These are phyloP conservation scores for Trigoniulus corallinus DNA, from an alignment of 1,140 invertebrate species.

Conservation along the genomic window DNA sequence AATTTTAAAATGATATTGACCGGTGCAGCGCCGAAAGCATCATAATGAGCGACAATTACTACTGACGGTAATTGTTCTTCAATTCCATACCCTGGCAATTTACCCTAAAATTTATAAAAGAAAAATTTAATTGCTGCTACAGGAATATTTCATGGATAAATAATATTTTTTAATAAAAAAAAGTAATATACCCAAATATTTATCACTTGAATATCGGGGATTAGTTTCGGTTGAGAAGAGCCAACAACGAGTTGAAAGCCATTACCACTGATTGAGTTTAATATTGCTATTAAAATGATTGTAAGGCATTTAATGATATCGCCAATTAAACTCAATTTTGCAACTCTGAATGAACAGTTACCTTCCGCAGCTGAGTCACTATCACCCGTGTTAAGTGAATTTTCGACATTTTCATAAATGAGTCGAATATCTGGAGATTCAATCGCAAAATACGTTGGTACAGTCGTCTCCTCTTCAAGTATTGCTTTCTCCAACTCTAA, in stretches of 20 bases:
- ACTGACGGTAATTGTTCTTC: constrained; percentile 71
- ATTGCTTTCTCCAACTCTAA: constrained; percentile 59
- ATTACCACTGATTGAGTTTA: constrained; percentile 76
- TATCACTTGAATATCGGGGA: constrained; percentile 60
- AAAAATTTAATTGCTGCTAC: constrained; percentile 8
- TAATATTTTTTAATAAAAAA: not conserved
- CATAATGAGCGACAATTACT: constrained; percentile 81
- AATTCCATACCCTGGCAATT: constrained; percentile 57
- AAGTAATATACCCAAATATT: constrained; percentile 37
- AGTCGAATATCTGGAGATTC: constrained; percentile 50
- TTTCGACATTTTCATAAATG: constrained; percentile 56
- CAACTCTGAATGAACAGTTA: no score
- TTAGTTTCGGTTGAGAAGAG: constrained; percentile 45
- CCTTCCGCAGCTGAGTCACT: constrained; percentile 25
- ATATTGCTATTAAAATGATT: constrained; percentile 37
- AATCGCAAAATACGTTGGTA: constrained; percentile 76
- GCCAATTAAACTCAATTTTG: no score
- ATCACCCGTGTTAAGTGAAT: constrained; percentile 31
- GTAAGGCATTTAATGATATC: no score
- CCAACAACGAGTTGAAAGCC: constrained; percentile 71
- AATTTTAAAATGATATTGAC: constrained; percentile 37
- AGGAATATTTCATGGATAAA: constrained; percentile 7
- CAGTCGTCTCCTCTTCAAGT: constrained; percentile 54
- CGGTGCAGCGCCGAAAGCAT: constrained; percentile 69
- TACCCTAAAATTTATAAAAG: constrained; percentile 46